Percentiles rank a stretch among this genome's conserved stretches.
Evolutionary conservation across 1,140 invertebrate genomes (phyloP).

Genomic region (Pogonus chalceus): DNA sequence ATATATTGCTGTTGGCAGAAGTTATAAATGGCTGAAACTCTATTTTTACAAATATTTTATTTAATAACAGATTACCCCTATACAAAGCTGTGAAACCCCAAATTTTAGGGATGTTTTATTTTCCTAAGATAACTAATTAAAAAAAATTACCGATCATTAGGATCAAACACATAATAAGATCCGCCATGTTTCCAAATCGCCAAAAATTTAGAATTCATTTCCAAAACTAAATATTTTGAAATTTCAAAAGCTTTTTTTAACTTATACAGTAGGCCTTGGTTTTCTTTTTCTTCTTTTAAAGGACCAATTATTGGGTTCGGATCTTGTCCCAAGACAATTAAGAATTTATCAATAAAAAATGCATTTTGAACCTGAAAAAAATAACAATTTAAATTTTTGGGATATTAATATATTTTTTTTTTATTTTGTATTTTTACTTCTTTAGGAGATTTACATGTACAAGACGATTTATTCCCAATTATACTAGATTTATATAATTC

Average conservation of each 20-base stretch:
- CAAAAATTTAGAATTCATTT: neutral
- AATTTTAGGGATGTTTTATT: no score
- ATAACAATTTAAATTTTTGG: neutral
- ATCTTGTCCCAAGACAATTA: neutral
- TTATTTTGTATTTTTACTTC: constrained; percentile 3
- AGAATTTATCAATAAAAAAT: neutral
- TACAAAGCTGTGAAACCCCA: no score
- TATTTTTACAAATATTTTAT: no score
- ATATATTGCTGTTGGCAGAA: no score
- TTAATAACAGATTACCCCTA: no score
- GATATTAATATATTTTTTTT: no score
- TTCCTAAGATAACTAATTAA: no score
- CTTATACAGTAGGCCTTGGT: neutral
- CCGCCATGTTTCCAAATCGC: constrained; percentile 5
- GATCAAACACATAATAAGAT: constrained; percentile 13
- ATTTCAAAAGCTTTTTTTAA: neutral
- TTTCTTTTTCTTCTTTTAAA: neutral
- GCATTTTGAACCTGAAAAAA: neutral
- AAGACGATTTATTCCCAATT: neutral
- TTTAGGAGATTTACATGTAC: neutral
- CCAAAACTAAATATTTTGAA: neutral
- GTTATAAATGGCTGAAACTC: no score
- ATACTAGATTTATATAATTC: neutral
- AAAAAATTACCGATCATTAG: constrained; percentile 10
- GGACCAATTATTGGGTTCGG: neutral